A percentile compares a stretch with the other conserved stretches of the same genome.
These are phyloP conservation scores for Saguinus midas DNA, from an alignment of 2,113 vertebrate species.

Conservation along the genomic window DNA sequence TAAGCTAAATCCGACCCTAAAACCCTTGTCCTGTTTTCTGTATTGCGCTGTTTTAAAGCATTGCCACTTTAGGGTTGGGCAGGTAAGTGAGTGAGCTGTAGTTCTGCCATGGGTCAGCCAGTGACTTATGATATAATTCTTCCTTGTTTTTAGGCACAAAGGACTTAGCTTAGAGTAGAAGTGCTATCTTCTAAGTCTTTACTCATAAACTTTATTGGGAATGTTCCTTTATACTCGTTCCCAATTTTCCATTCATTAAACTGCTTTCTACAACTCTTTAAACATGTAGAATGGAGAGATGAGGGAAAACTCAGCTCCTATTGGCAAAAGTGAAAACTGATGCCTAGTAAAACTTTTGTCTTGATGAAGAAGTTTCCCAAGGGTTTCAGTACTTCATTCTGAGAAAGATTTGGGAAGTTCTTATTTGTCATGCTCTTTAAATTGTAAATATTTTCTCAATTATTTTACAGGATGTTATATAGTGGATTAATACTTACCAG, in stretches of 20 bases:
- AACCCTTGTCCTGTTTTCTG: not conserved
- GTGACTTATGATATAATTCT: not conserved
- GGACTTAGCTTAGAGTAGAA: not conserved
- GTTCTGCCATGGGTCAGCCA: not conserved
- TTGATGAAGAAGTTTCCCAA: not conserved
- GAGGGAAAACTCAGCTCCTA: not conserved
- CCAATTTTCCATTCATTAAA: not conserved
- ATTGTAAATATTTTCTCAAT: not conserved
- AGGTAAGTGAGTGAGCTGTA: not conserved
- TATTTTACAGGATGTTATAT: constrained; percentile 1
- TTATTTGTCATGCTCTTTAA: not conserved
- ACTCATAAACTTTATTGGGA: not conserved
- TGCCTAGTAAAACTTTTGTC: not conserved
- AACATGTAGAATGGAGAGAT: not conserved
- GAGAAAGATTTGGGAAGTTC: not conserved
- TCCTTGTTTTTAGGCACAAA: constrained; percentile 8
- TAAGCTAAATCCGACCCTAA: not conserved
- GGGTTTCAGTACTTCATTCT: not conserved
- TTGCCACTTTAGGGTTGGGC: not conserved
- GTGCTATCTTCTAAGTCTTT: not conserved
- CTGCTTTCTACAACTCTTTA: constrained; percentile 15
- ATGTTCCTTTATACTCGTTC: not conserved
- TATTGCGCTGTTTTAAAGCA: not conserved
- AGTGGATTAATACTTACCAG: constrained; percentile 13
- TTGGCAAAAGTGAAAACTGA: constrained; percentile 23